These are phyloP conservation scores for Sinocyclocheilus anshuiensis DNA, from an alignment of 2,113 vertebrate species.

Conservation along the genomic window DNA sequence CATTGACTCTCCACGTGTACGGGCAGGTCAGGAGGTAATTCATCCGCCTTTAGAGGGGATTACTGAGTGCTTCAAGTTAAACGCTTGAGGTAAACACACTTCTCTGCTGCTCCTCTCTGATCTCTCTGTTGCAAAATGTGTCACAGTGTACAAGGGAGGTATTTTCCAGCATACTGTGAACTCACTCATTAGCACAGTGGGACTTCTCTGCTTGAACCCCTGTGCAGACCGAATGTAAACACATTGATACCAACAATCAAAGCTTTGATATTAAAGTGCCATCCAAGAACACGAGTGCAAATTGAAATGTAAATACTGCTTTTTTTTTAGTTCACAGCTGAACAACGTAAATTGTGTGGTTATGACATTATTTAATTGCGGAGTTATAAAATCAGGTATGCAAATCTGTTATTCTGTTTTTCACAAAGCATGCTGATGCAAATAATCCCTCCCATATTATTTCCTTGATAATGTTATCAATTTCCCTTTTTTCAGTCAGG, in stretches of 20 bases:
- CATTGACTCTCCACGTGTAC: constrained; percentile 20
- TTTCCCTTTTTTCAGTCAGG: background rate
- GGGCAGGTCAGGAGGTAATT: constrained; percentile 34
- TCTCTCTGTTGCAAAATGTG: constrained; percentile 16
- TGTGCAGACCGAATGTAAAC: background rate
- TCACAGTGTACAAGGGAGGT: background rate
- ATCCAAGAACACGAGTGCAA: background rate
- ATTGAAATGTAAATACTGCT: background rate
- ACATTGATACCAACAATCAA: background rate
- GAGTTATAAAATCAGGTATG: background rate
- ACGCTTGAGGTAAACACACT: constrained; percentile 32
- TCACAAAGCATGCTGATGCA: background rate
- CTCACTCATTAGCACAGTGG: background rate
- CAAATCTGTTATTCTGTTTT: background rate
- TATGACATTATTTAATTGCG: background rate
- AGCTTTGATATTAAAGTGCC: background rate
- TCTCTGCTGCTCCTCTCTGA: constrained; percentile 22
- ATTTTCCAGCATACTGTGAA: constrained; percentile 4
- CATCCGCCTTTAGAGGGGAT: constrained; percentile 26
- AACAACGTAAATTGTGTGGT: background rate
- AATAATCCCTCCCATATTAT: background rate
- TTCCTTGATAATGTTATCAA: background rate
- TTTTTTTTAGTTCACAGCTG: background rate
- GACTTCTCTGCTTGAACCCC: background rate
- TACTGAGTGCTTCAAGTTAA: constrained; percentile 40